Conservation (phyloP, 2,888 invertebrate genomes). For the Nudaria mundana region DNA sequence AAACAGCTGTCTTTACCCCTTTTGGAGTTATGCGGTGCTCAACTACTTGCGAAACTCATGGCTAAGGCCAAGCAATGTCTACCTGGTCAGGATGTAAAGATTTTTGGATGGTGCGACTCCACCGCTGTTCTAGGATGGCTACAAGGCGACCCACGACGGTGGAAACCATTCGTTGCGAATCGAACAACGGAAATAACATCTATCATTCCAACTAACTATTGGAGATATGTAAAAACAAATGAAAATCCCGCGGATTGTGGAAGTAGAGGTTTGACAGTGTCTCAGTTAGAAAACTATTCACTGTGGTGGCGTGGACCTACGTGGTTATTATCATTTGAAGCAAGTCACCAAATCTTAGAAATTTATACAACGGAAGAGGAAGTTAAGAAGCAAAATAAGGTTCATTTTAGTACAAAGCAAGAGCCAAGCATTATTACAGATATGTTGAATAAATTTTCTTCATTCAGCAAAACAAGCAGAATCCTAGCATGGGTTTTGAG, state of each 20-base stretch:
- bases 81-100: too few species aligned
- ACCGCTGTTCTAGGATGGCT: constrained; percentile 4
- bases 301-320: too few species aligned
- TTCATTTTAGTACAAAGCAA: too few species aligned
- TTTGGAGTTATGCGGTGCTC: constrained; percentile 22
- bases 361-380: too few species aligned
- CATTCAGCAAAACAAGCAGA: too few species aligned
- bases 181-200: constrained; percentile 1
- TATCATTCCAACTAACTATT: background rate
- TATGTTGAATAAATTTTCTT: too few species aligned
- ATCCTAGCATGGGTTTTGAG: too few species aligned
- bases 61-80: too few species aligned
- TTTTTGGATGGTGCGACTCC: constrained; percentile 12
- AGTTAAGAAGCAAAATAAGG: too few species aligned
- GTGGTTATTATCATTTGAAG: too few species aligned
- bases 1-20: constrained; percentile 15
- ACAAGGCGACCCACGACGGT: constrained; percentile 2
- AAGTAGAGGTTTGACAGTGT: constrained; percentile 4
- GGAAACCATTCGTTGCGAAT: constrained; percentile 4
- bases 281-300: constrained; percentile 16
- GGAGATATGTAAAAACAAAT: background rate
- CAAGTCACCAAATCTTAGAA: too few species aligned
- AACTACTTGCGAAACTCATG: constrained; percentile 7
- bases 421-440: too few species aligned
- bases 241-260: constrained; percentile 7